Evolutionary conservation across 2,113 vertebrate species (phyloP).

Genomic region (Trichomycterus rosablanca): DNA sequence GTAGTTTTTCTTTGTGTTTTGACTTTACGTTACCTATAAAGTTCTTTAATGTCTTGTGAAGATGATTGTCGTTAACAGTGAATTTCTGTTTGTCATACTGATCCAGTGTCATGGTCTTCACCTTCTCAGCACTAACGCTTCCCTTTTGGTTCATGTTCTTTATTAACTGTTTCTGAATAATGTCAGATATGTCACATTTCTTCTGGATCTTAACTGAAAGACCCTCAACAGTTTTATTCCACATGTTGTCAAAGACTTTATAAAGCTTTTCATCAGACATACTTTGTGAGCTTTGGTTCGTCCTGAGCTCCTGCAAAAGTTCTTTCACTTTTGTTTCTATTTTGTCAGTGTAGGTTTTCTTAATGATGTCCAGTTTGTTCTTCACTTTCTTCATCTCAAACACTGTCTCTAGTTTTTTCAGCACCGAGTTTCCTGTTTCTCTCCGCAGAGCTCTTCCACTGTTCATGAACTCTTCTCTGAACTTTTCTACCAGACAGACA

Average conservation of each 20-base stretch:
- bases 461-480: constrained; percentile 47
- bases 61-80: background rate
- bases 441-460: constrained; percentile 33
- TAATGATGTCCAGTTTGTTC: constrained; percentile 36
- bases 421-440: constrained; percentile 12
- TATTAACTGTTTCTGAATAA: background rate
- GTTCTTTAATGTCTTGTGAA: rapidly evolving
- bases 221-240: constrained; percentile 5
- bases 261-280: constrained; percentile 24
- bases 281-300: constrained; percentile 7
- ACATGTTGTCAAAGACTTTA: constrained; percentile 45
- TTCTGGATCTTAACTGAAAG: background rate
- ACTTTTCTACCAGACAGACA: constrained; percentile 49
- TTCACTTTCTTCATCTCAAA: constrained; percentile 36
- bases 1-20: background rate
- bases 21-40: rapidly evolving
- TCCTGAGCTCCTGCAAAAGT: constrained; percentile 38
- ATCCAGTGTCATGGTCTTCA: rapidly evolving
- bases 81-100: background rate
- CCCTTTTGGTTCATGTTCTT: constrained; percentile 19
- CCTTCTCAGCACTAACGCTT: background rate
- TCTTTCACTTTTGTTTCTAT: constrained; percentile 25
- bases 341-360: constrained; percentile 11
- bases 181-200: background rate
- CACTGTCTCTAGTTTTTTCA: constrained; percentile 27